Base-by-base conservation (phyloP, 1,140 invertebrate species). In the Cotesia vestalis region DNA sequence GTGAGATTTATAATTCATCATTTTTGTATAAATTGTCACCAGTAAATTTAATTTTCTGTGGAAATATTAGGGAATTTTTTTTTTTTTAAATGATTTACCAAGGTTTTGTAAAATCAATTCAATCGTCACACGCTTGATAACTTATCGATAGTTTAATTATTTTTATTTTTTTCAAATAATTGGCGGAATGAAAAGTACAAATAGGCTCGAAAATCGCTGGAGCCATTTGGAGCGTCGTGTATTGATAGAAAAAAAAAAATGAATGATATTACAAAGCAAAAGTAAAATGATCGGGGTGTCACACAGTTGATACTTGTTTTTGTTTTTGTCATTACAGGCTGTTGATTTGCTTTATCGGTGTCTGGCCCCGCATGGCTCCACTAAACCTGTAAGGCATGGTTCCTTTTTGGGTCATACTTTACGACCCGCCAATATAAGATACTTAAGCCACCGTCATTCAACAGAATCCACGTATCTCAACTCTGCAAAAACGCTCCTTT, bases 261-360 rank as follows among this genome's bases (percentile, higher is more conserved):
- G 11, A 73, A 57, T 68, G 40, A 75, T 68, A 69, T 61, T 67
- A 80, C 78, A 77, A 80, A 73, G 55, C 36, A 38, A 71, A 34
- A 55, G 51, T 64, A 71, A 14, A 55, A 55, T 61, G 38, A 55
- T 52, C 38, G 61, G 78, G 77, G 78, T 83, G 80, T 82, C 82
- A 46, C 40, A 46, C 40, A 80, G 80, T 85, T 85, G 83, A 85
- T 84, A 84, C 83, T 79, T 84, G 83, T 85, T 84, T 83, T 86
- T 83, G 73, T 82, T 80, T 86, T 86, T 67, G 78, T 85, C 83
- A 87, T 87, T 87, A 80, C 85, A 87, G 85, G 84, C 83, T 85
- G 85, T 87, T 85, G 85, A 87, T 86, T 85, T 85, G 81, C 84
- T 87, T 86, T 87, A 85, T 86, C 84, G 85, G 83, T 86, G 83